Evolutionary conservation across 2,888 invertebrate species (phyloP).

Genomic region (Lutraria lutraria): DNA sequence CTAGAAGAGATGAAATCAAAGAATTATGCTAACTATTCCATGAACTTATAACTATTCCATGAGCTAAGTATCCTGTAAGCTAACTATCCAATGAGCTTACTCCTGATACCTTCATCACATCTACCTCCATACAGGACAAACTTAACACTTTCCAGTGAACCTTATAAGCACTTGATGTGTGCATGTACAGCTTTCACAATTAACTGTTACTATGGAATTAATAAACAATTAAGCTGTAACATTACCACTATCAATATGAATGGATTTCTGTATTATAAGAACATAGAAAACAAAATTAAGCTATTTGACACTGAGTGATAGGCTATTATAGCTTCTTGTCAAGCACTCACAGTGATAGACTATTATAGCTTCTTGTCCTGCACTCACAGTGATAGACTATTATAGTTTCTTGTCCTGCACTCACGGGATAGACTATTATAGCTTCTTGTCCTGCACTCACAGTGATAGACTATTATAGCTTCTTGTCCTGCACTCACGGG

Average conservation of each 20-base stretch:
- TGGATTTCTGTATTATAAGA: not conserved
- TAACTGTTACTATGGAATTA: not conserved
- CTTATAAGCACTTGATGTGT: not conserved
- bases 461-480: too few relatives aligned
- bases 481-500: too few relatives aligned
- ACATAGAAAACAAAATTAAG: not conserved
- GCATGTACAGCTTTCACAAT: not conserved
- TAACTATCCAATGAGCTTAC: too few relatives aligned
- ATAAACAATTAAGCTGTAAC: not conserved
- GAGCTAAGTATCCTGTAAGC: not conserved
- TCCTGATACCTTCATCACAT: not conserved
- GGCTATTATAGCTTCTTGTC: not conserved
- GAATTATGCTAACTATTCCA: not conserved
- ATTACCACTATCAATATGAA: not conserved
- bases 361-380: too few relatives aligned
- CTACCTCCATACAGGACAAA: not conserved
- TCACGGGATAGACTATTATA: too few relatives aligned
- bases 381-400: too few relatives aligned
- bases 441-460: too few relatives aligned
- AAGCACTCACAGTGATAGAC: not conserved
- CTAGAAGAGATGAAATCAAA: not conserved
- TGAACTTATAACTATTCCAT: too few relatives aligned
- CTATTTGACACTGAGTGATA: not conserved
- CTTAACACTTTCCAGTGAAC: not conserved
- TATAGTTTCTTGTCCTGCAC: too few relatives aligned